Percentiles rank a stretch among this genome's conserved stretches.
Conservation (phyloP, 2,113 vertebrate species). For the Pollachius pollachius region DNA sequence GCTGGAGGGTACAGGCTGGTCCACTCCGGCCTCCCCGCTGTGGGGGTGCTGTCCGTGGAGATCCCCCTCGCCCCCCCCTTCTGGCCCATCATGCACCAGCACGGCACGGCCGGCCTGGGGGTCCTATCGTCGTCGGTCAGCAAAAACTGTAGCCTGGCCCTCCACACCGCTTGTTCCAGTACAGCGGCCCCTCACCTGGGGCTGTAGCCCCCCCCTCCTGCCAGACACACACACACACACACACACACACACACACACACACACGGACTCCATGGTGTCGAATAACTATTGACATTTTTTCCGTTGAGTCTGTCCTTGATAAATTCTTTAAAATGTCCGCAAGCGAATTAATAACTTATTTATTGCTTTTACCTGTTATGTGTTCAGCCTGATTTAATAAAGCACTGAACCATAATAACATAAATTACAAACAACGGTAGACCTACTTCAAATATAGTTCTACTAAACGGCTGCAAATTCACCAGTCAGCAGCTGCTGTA, state of each 20-base stretch:
- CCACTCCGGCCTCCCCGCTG: conserved; percentile 43
- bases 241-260: not conserved
- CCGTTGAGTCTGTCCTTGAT: too few relatives aligned
- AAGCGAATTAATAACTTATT: too few relatives aligned
- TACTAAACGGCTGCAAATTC: too few relatives aligned
- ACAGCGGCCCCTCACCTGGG: conserved; percentile 43
- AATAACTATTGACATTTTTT: too few relatives aligned
- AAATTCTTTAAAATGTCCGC: too few relatives aligned
- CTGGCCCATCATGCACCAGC: conserved; percentile 67
- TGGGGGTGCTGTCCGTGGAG: conserved; percentile 58
- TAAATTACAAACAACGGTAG: too few relatives aligned
- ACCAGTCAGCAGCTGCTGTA: too few relatives aligned
- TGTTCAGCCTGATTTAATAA: not conserved
- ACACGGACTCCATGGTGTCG: not conserved
- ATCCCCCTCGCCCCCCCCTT: conserved; percentile 55
- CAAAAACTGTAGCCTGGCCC: conserved; percentile 22
- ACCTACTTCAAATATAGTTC: too few relatives aligned
- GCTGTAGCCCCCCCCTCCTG: conserved; percentile 39
- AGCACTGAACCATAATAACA: not conserved
- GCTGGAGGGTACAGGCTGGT: conserved; percentile 48
- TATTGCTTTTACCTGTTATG: too few relatives aligned
- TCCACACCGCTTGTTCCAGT: not conserved
- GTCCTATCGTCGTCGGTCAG: conserved; percentile 20
- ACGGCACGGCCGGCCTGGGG: conserved; percentile 33
- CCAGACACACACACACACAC: not conserved